phyloP scores from a whole-genome alignment of 2,113 vertebrate species.

The Platichthys stellatus region DNA sequence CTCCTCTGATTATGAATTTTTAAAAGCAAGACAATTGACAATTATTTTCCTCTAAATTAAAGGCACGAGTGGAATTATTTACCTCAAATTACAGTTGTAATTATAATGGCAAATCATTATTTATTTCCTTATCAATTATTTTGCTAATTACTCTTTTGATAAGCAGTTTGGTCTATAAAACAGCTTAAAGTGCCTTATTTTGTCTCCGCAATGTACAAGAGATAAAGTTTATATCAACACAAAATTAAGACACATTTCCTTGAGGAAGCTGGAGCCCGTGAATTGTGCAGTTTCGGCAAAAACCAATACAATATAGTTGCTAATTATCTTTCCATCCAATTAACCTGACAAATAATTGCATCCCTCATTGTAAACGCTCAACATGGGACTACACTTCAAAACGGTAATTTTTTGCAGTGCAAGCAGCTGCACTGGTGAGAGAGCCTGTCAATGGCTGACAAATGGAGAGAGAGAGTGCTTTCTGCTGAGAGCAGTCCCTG shows the following conservation, averaged over 20 bases:
- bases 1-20: not conserved
- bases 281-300: not conserved
- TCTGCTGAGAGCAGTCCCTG: slow-evolving; percentile 70
- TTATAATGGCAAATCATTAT: not conserved
- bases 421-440: slow-evolving; percentile 50
- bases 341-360: not conserved
- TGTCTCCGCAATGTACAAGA: not conserved
- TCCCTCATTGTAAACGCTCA: not conserved
- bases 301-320: not conserved
- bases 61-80: no score
- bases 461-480: slow-evolving; percentile 71
- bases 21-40: no score
- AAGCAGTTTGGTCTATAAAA: not conserved
- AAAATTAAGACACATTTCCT: not conserved
- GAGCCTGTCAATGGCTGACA: slow-evolving; percentile 64
- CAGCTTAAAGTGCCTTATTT: not conserved
- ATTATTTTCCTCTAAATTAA: no score
- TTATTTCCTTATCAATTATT: not conserved
- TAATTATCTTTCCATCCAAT: not conserved
- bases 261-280: not conserved
- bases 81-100: not conserved
- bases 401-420: slow-evolving; percentile 63
- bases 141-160: not conserved
- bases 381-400: slow-evolving; percentile 9
- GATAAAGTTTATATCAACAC: not conserved